Base-by-base conservation (phyloP, 2,888 invertebrate genomes). In the Hirtodrosophila alboralis region DNA sequence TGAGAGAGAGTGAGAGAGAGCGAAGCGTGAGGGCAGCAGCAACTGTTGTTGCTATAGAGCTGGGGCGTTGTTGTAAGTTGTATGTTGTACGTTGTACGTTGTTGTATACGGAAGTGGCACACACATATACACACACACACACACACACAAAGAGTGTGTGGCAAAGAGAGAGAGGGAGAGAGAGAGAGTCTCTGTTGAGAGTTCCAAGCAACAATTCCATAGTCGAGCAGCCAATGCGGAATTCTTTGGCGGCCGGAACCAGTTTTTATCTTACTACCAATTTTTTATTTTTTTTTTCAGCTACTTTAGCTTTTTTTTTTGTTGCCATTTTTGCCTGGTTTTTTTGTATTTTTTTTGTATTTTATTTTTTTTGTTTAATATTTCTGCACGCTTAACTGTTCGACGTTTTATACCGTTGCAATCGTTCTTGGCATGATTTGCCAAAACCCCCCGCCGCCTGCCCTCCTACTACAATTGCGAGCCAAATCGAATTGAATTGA, bases 311-410 rank as follows among this genome's bases (percentile, higher is more conserved):
- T 53, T 52, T 57, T 48, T 57, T 52, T 47, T 54, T 57, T 40
- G 44, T 68, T 68, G 49, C 44, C 33, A 52, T 68, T 60, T 62
- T 60, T 44, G 41, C 57, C 47, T 60, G 58, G 48, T 45, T 57
- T 79, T 60, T 80, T 60, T n/a, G n/a, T n/a, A n/a, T 57, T 48
- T 57, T 52, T 47, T 54, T 57, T 40, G 44, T 68, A 65, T 60
- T 62, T 60, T 44, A 38, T 54, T 48, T 60, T 56, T 45, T 45
- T 57, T 79, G 58, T 80, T 60, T 72, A 43, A 60, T 61, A 68
- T 70, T 75, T 75, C 61, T 85, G 81, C 85, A 76, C 72, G 83
- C 76, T 73, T 83, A 83, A 83, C 81, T 85, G 84, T 85, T 85
- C 52, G 52, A 33, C 58, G 47, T 64, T 45, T 59, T 54, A 62